Percentiles rank a stretch among this genome's conserved stretches.
These are phyloP conservation scores for Calameuta pallipes DNA, from an alignment of 2,888 invertebrate species.

Conservation along the genomic window DNA sequence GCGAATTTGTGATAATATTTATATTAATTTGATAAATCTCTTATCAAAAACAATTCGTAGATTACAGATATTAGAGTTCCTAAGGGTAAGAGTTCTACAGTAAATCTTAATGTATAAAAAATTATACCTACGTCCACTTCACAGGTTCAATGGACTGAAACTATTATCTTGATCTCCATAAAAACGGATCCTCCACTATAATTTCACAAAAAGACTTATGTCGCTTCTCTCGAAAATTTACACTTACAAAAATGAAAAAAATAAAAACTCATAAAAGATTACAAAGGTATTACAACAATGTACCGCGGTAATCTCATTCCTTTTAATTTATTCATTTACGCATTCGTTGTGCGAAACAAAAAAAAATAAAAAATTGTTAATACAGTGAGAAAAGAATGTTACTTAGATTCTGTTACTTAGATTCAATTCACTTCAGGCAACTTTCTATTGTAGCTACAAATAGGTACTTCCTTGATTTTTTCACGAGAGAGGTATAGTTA, in stretches of 20 bases:
- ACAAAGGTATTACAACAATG: background rate
- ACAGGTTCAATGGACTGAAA: background rate
- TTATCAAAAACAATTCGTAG: background rate
- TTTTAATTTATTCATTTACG: background rate
- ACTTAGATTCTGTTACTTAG: background rate
- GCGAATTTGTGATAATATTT: too few species aligned
- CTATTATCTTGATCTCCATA: background rate
- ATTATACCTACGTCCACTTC: background rate
- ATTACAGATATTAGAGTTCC: background rate
- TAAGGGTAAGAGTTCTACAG: background rate
- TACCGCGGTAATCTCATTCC: background rate
- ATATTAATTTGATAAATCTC: background rate
- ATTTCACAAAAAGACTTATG: background rate
- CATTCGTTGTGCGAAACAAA: background rate
- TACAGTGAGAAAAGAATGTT: background rate
- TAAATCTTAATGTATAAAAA: background rate
- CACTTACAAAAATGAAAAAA: background rate
- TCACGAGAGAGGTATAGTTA: conserved; percentile 68
- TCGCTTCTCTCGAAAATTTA: background rate
- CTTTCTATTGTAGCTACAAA: conserved; percentile 57
- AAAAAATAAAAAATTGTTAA: background rate
- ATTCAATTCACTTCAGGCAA: conserved; percentile 63
- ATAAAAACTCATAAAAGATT: background rate
- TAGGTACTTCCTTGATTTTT: conserved; percentile 29
- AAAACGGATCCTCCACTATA: background rate